Evolutionary conservation across 2,888 invertebrate genomes (phyloP).

Genomic region (Synergus japonicus): DNA sequence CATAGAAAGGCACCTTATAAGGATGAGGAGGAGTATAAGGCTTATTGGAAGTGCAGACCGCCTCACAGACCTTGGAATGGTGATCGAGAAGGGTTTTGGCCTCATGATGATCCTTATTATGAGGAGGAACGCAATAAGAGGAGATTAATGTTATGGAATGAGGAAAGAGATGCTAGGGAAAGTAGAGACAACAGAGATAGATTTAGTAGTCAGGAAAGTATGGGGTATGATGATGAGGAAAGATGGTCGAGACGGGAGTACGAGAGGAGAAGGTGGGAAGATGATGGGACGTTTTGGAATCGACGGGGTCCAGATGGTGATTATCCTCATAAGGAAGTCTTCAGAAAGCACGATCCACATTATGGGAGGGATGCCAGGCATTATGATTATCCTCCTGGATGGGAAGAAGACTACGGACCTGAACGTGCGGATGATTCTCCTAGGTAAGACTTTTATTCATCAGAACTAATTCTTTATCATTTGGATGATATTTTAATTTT

Average conservation of each 20-base stretch:
- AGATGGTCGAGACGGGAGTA: constrained; percentile 70
- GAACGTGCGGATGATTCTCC: constrained; percentile 72
- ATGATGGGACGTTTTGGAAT: constrained; percentile 75
- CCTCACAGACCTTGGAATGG: constrained; percentile 68
- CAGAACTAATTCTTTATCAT: background rate
- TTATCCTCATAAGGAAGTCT: constrained; percentile 74
- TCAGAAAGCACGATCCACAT: constrained; percentile 66
- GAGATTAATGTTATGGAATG: constrained; percentile 72
- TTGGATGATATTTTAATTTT: background rate
- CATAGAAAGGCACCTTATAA: constrained; percentile 70
- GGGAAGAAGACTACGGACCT: constrained; percentile 71
- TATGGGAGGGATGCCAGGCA: constrained; percentile 69
- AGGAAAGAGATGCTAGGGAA: constrained; percentile 77
- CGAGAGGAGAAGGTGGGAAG: constrained; percentile 77
- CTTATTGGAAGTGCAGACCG: constrained; percentile 70
- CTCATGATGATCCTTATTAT: constrained; percentile 66
- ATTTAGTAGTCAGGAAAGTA: constrained; percentile 75
- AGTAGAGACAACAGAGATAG: constrained; percentile 78
- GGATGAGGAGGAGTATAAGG: constrained; percentile 71
- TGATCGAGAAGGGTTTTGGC: constrained; percentile 63
- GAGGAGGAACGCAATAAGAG: constrained; percentile 74
- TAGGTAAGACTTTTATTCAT: background rate
- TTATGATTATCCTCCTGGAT: constrained; percentile 68
- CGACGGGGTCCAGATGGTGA: constrained; percentile 77
- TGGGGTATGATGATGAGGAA: constrained; percentile 77